Evolutionary conservation across 2,113 vertebrate genomes (phyloP), one percentile per base, ranked within the genome.

Genomic region (Cavia porcellus): DNA sequence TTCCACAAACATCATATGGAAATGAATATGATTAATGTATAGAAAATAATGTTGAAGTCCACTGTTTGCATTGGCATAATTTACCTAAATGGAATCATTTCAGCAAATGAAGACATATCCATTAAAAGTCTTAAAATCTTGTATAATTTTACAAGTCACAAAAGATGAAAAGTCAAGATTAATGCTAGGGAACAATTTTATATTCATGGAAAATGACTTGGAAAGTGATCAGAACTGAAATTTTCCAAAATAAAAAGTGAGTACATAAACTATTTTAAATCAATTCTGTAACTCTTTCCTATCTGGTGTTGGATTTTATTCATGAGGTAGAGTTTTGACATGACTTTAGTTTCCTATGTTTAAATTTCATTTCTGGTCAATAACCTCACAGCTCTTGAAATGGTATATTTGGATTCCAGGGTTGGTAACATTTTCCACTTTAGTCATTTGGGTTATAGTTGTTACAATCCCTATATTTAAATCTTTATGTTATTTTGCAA

Each of bases 401-500:
- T 75, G 42, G 6, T 55, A 93, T 89, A 20, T 79, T 64, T 66
- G 17, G 32, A 74, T 92, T 94, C 75, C 47, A 68, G 28, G 25
- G 4, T 57, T 74, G 77, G 61, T 92, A 87, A 95, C 70, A 68
- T 96, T 98, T 97, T 97, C 93, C 95, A 66, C 25, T 45, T 66
- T 93, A 70, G 92, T 96, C 81, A 93, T 95, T 84, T 77, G 80
- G 62, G 75, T 92, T 77, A 77, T 84, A 59, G 38, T 87, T 64
- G 68, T 52, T 62, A 57, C 28, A 92, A 4, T 75, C 88, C 88
- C 97, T 66, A 83, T 92, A 96, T 97, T 97, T 95, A 95, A 94
- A 92, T 70, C 32, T 89, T 92, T 83, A 52, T 86, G 42, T 86
- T 95, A 61, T 98, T 97, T 96, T 92, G 82, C 62, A 97, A 95